Evolutionary conservation across 2,888 invertebrate species (phyloP), one percentile per base, ranked within the genome.

Genomic region (Ophion slaviceki): DNA sequence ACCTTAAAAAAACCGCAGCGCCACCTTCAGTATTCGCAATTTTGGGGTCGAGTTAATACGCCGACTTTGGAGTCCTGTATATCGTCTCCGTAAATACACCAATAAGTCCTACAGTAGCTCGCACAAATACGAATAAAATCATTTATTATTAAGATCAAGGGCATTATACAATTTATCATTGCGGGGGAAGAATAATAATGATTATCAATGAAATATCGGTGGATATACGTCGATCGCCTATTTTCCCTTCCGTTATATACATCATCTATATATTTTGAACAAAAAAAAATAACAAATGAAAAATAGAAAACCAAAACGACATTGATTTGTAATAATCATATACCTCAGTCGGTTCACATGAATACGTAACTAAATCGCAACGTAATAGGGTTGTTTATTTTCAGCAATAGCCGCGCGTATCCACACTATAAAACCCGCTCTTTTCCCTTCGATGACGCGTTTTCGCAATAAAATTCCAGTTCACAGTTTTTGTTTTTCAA

Each of bases 341-440:
- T 90, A 88, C 87, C 86, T 91, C 91, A 90, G 90, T 92, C 90
- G 88, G 75, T 89, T 87, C 89, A 88, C 88, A 82, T 81, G 88
- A 83, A 87, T 87, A 85, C 88, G 86, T 74, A 88, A 90, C 80
- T 87, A 90, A 91, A 90, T 89, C 80, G 88, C 89, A 87, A 86
- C 84, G 81, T 89, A 87, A 88, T 89, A 84, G 83, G 89, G 80
- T 75, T 82, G 82, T 82, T 70, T 85, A 53, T 81, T 70, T 64
- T 36, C 61, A 24, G 45, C 76, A 76, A 85, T 66, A 74, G 79
- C 66, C 75, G 79, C 79, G 45, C 70, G 28, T 79, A 59, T 72
- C 14, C 40, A 64, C 67, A 77, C 68, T 80, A 40, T 77, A 80
- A 83, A 80, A 75, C 20, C 40, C n/a, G 67, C 24, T 45, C 24